Percentiles rank a stretch among this genome's conserved stretches.
These are phyloP conservation scores for Scaptomyza parva DNA, from an alignment of 2,888 invertebrate genomes.

Conservation along the genomic window DNA sequence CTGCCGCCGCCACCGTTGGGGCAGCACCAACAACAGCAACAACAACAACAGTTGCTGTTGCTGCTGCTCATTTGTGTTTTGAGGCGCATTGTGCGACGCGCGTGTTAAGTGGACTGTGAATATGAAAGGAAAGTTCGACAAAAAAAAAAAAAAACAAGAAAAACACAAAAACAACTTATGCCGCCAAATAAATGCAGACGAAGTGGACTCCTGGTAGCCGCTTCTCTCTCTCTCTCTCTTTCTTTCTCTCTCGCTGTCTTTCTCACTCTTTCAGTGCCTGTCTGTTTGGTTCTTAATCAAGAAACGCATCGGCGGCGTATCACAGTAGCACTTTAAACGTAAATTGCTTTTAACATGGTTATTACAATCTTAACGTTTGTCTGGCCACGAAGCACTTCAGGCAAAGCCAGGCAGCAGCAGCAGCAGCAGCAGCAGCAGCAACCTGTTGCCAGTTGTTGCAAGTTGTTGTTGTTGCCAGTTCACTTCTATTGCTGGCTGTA, in stretches of 20 bases:
- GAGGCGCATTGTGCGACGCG: constrained; percentile 81
- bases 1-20: constrained; percentile 83
- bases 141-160: constrained; percentile 24
- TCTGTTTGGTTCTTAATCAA: constrained; percentile 74
- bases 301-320: constrained; percentile 83
- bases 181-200: constrained; percentile 76
- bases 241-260: constrained; percentile 13
- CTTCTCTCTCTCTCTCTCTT: not conserved
- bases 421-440: too few relatives aligned
- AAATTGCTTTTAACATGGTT: constrained; percentile 84
- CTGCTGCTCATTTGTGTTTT: constrained; percentile 78
- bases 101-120: constrained; percentile 83
- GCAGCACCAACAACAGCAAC: constrained; percentile 67
- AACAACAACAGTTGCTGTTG: constrained; percentile 41
- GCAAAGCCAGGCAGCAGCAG: constrained; percentile 46
- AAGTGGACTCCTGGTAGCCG: constrained; percentile 30
- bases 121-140: constrained; percentile 79
- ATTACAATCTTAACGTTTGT: constrained; percentile 82
- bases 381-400: constrained; percentile 76
- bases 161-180: constrained; percentile 52
- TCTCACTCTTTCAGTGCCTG: constrained; percentile 17
- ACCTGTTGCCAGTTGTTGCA: constrained; percentile 67
- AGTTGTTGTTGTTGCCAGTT: constrained; percentile 43
- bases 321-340: constrained; percentile 84
- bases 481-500: constrained; percentile 29